A percentile compares a stretch with the other conserved stretches of the same genome.
phyloP scores from a whole-genome alignment of 2,113 vertebrate species.

The Actenoides hombroni region DNA sequence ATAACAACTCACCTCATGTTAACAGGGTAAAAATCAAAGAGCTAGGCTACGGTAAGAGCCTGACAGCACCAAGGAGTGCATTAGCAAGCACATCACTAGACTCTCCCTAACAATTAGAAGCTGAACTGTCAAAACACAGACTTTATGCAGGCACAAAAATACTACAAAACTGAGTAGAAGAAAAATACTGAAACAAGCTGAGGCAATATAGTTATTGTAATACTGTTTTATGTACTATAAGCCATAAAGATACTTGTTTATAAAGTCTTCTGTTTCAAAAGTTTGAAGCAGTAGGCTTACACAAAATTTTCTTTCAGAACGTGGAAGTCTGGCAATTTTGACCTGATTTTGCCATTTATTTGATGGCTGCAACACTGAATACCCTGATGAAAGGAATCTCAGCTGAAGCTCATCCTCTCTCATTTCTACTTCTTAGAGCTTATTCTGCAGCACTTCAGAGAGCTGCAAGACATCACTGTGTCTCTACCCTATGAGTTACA shows the following conservation, averaged over 20 bases:
- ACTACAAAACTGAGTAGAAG: neutral
- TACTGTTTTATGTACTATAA: neutral
- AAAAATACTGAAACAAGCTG: neutral
- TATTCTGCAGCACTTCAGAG: conserved; percentile 43
- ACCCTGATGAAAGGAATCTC: conserved; percentile 33
- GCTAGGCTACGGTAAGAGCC: neutral
- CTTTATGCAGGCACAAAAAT: neutral
- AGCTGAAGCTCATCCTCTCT: neutral
- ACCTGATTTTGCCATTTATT: conserved; percentile 27
- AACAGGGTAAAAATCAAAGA: neutral
- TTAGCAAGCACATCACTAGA: neutral
- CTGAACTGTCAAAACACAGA: neutral
- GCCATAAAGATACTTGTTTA: neutral
- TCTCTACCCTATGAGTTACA: neutral
- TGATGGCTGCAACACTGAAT: neutral
- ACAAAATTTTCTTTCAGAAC: neutral
- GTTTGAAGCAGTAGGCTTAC: neutral
- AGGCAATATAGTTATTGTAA: neutral
- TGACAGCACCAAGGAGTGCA: neutral
- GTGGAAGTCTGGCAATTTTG: conserved; percentile 15
- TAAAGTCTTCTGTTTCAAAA: neutral
- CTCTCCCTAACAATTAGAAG: neutral
- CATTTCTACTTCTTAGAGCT: conserved; percentile 27
- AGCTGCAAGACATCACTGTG: neutral
- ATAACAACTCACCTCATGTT: neutral